A percentile compares a stretch with the other conserved stretches of the same genome.
These are phyloP conservation scores for Archegozetes longisetosus DNA, from an alignment of 1,140 invertebrate species.

Conservation along the genomic window DNA sequence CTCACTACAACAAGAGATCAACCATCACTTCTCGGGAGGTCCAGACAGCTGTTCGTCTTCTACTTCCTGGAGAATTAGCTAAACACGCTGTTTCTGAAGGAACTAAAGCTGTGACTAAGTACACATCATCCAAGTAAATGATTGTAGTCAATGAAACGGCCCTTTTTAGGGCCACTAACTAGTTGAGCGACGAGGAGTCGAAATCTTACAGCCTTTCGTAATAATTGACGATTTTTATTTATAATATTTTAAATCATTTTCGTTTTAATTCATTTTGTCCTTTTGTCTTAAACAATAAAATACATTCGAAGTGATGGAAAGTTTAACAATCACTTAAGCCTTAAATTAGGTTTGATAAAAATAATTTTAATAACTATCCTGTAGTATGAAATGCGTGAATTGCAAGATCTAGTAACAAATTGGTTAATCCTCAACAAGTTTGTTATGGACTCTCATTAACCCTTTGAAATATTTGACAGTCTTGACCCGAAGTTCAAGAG, in stretches of 20 bases:
- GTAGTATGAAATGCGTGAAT: neutral
- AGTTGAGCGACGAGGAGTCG: neutral
- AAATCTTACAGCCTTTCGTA: no score
- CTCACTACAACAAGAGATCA: conserved; percentile 50
- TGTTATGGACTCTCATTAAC: conserved; percentile 33
- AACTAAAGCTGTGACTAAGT: conserved; percentile 42
- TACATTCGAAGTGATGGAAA: no score
- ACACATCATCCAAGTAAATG: conserved; percentile 37
- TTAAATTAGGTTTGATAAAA: no score
- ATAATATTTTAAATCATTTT: neutral
- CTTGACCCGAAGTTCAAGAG: conserved; percentile 86
- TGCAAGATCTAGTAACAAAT: neutral
- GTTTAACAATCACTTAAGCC: neutral
- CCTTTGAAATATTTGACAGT: conserved; percentile 98
- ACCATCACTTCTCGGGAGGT: conserved; percentile 41
- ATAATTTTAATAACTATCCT: no score
- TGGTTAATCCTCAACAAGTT: conserved; percentile 29
- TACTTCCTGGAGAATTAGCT: conserved; percentile 26
- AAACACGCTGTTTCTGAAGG: conserved; percentile 43
- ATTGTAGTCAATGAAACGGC: neutral
- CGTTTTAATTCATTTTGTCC: neutral
- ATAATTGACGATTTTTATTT: neutral
- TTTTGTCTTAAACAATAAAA: neutral
- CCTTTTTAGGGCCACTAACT: neutral
- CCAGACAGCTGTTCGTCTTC: conserved; percentile 41